These are phyloP conservation scores for Hemistola chrysoprasaria DNA, from an alignment of 2,888 invertebrate genomes.

Conservation along the genomic window DNA sequence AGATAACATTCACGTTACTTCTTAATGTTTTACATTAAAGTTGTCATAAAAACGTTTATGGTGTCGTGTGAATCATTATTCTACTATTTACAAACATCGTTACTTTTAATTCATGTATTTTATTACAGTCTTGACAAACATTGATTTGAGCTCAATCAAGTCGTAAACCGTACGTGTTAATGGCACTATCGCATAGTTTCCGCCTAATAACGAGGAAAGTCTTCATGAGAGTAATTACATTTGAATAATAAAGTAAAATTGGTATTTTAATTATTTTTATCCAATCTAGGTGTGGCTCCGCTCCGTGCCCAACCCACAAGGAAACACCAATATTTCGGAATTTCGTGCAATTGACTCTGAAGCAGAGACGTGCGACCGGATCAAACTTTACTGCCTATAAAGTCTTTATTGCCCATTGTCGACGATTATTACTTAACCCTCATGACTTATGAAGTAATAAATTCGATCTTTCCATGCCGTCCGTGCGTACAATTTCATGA, in stretches of 20 bases:
- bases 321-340: slow-evolving; percentile 44
- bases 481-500: slow-evolving; percentile 51
- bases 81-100: slow-evolving; percentile 48
- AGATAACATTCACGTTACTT: slow-evolving; percentile 24
- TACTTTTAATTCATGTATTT: slow-evolving; percentile 43
- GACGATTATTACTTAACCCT: slow-evolving; percentile 80
- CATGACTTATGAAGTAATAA: slow-evolving; percentile 81
- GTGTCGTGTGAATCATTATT: slow-evolving; percentile 49
- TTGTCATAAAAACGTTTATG: slow-evolving; percentile 44
- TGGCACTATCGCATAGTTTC: slow-evolving; percentile 40
- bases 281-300: slow-evolving; percentile 37
- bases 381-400: slow-evolving; percentile 80
- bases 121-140: slow-evolving; percentile 43
- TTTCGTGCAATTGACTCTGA: slow-evolving; percentile 50
- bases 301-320: slow-evolving; percentile 40
- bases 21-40: slow-evolving; percentile 43
- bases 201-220: slow-evolving; percentile 36
- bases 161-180: slow-evolving; percentile 46
- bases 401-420: slow-evolving; percentile 80
- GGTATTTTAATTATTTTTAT: slow-evolving; percentile 44
- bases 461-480: slow-evolving; percentile 70
- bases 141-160: slow-evolving; percentile 48
- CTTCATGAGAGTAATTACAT: slow-evolving; percentile 35
- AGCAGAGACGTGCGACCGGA: slow-evolving; percentile 60
- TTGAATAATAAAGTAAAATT: slow-evolving; percentile 33